A percentile compares a stretch with the other conserved stretches of the same genome.
Conservation (phyloP, 64 coral and sea anemone genomes). For the Pachyseris speciosa region DNA sequence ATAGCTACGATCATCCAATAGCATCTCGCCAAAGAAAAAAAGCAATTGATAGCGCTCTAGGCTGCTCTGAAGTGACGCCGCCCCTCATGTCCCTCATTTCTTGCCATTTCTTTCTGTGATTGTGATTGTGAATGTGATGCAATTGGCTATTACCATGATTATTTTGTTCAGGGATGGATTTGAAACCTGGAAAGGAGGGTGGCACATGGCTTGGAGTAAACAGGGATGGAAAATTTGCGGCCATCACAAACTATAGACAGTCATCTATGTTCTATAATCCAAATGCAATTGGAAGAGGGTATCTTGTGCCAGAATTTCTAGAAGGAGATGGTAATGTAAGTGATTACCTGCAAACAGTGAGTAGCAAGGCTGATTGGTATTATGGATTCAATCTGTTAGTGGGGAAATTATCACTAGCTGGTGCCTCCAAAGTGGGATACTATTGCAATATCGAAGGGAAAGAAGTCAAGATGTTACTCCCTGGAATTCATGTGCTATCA, state of each 20-base stretch:
- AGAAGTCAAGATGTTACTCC: slow-evolving; percentile 29
- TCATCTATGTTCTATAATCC: slow-evolving; percentile 5
- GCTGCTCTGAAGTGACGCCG: too few species aligned
- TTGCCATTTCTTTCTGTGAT: too few species aligned
- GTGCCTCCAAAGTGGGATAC: slow-evolving; percentile 60
- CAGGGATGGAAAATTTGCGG: slow-evolving; percentile 76
- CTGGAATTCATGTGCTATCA: slow-evolving; percentile 85
- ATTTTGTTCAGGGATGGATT: slow-evolving; percentile 71
- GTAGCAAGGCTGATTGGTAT: slow-evolving; percentile 51
- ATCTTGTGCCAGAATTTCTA: slow-evolving; percentile 83
- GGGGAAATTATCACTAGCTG: slow-evolving; percentile 53
- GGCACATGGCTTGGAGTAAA: slow-evolving; percentile 93
- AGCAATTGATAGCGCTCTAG: too few species aligned
- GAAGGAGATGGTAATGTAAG: slow-evolving; percentile 52
- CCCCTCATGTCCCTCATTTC: too few species aligned
- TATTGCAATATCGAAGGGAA: slow-evolving; percentile 89
- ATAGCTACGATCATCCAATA: too few species aligned
- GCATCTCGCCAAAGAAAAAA: too few species aligned
- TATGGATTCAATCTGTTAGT: slow-evolving; percentile 92
- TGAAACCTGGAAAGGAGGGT: slow-evolving; percentile 72
- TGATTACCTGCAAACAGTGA: slow-evolving; percentile 51
- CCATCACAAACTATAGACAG: slow-evolving; percentile 94
- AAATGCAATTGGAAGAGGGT: slow-evolving; percentile 69
- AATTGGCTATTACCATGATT: too few species aligned
- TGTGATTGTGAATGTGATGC: too few species aligned